Evolutionary conservation across 2,113 vertebrate genomes (phyloP).

Genomic region (Naja naja): DNA sequence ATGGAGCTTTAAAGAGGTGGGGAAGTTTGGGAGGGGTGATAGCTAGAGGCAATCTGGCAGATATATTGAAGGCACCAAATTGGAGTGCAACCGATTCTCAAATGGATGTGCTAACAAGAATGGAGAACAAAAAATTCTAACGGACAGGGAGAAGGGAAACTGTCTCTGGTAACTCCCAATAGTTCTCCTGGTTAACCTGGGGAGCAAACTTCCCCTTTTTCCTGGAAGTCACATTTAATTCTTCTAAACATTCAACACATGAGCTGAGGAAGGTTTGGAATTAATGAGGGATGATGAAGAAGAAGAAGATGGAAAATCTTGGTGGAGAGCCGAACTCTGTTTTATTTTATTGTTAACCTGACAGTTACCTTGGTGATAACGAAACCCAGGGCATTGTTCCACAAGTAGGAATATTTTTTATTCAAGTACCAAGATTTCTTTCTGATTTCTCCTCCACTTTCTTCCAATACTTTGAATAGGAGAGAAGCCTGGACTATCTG

Average conservation of each 20-base stretch:
- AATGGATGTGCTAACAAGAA: constrained; percentile 4
- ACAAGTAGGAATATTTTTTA: background rate
- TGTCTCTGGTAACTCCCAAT: constrained; percentile 28
- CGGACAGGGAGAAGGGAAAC: constrained; percentile 4
- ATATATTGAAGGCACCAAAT: background rate
- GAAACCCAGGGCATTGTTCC: background rate
- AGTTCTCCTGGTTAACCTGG: constrained; percentile 43
- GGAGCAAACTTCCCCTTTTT: constrained; percentile 17
- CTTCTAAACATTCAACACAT: constrained; percentile 48
- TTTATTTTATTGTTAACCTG: background rate
- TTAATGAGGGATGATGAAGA: constrained; percentile 29
- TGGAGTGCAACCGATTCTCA: constrained; percentile 29
- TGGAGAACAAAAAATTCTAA: constrained; percentile 1
- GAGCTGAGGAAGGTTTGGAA: constrained; percentile 38
- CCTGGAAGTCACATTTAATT: constrained; percentile 35
- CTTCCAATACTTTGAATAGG: background rate
- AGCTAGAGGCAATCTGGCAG: background rate
- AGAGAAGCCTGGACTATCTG: background rate
- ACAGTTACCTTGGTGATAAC: constrained; percentile 31
- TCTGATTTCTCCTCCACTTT: background rate
- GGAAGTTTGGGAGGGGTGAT: background rate
- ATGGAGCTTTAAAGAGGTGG: background rate
- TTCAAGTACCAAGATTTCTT: background rate
- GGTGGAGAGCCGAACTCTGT: constrained; percentile 2
- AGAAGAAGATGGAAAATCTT: constrained; percentile 22